Percentiles rank a stretch among this genome's conserved stretches.
These are phyloP conservation scores for Drosophila ironensis DNA, from an alignment of 1,140 invertebrate genomes.

Conservation along the genomic window DNA sequence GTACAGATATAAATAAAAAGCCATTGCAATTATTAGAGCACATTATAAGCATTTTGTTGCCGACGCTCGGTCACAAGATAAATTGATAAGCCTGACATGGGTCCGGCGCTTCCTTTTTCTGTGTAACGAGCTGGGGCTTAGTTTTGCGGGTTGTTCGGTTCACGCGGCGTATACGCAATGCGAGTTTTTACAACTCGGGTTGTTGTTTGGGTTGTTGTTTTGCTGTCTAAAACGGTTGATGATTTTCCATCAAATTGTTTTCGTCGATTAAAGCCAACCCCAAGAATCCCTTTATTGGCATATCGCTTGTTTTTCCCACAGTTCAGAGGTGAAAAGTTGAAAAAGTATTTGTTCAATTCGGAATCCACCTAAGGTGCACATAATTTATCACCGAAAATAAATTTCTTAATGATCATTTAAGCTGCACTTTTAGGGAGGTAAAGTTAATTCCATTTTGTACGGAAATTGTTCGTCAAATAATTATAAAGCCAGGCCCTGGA, in stretches of 20 bases:
- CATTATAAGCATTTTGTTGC: slow-evolving; percentile 57
- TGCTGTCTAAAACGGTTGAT: slow-evolving; percentile 12
- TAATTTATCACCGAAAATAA: neutral
- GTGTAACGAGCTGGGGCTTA: slow-evolving; percentile 18
- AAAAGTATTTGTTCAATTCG: neutral
- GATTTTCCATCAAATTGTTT: slow-evolving; percentile 5
- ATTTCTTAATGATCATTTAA: neutral
- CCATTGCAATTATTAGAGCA: slow-evolving; percentile 73
- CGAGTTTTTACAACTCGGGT: slow-evolving; percentile 35
- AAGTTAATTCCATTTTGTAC: too few species aligned
- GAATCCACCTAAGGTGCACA: too few species aligned
- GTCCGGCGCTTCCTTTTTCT: slow-evolving; percentile 2
- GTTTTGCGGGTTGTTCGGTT: slow-evolving; percentile 9
- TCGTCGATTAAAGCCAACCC: neutral
- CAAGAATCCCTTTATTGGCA: slow-evolving; percentile 1
- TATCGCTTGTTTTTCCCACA: slow-evolving; percentile 1
- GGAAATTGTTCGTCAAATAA: too few species aligned
- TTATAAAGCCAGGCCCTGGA: neutral
- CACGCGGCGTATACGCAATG: slow-evolving; percentile 54
- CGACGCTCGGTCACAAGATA: slow-evolving; percentile 46
- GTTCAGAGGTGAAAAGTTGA: neutral
- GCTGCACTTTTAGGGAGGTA: too few species aligned
- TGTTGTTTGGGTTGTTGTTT: neutral
- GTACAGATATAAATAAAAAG: slow-evolving; percentile 52
- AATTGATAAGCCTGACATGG: slow-evolving; percentile 61